Percentiles rank a stretch among this genome's conserved stretches.
phyloP scores from a whole-genome alignment of 2,113 vertebrate species.

The Neopipo cinnamomea region DNA sequence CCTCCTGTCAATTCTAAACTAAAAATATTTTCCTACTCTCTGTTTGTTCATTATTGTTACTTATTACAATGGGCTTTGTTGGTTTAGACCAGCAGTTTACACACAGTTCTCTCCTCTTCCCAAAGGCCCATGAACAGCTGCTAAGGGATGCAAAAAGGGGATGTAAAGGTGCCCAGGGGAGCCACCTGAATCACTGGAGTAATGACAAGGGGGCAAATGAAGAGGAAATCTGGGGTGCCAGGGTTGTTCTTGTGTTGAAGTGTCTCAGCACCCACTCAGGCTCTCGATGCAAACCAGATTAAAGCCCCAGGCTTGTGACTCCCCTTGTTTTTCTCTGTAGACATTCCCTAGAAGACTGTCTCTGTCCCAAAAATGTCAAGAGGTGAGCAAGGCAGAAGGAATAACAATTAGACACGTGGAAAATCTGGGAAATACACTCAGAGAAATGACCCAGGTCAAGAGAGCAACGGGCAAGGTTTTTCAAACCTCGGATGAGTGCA shows the following conservation, averaged over 20 bases:
- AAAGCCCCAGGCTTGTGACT: background rate
- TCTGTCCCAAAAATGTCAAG: background rate
- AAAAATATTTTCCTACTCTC: background rate
- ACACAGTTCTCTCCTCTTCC: background rate
- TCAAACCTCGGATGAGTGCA: background rate
- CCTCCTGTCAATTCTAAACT: background rate
- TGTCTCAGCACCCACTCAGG: background rate
- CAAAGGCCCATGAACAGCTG: background rate
- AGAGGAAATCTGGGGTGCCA: background rate
- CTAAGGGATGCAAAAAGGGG: background rate
- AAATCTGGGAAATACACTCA: background rate
- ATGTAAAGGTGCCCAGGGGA: background rate
- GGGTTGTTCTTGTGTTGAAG: background rate
- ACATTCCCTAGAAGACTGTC: background rate
- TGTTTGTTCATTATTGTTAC: background rate
- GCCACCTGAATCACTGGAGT: background rate
- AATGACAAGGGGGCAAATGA: background rate
- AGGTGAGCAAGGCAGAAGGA: background rate
- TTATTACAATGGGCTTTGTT: background rate
- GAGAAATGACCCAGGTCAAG: background rate
- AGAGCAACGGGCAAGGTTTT: background rate
- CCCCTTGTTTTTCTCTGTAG: background rate
- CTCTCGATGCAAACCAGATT: background rate
- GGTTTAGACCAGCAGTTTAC: background rate
- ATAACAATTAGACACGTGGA: fast-evolving